phyloP scores from a whole-genome alignment of 2,797 vertebrate genomes.

The Percopsis omiscomaycus region DNA sequence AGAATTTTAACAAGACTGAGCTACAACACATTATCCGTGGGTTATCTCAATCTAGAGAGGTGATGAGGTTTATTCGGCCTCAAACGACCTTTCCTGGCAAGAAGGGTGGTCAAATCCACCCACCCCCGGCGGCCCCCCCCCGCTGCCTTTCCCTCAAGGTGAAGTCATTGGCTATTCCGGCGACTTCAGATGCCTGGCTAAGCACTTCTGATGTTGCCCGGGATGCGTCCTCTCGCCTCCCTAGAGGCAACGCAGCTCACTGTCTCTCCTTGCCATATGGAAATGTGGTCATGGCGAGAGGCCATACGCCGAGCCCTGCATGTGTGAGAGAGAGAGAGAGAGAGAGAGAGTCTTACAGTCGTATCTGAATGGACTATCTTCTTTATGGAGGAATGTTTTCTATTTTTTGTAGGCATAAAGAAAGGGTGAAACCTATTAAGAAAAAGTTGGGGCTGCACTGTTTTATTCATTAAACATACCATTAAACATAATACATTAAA shows the following conservation, averaged over 20 bases:
- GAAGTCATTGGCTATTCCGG: conserved; percentile 69
- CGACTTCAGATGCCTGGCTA: conserved; percentile 60
- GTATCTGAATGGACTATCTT: not conserved
- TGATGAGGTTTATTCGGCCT: conserved; percentile 24
- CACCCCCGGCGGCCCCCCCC: conserved; percentile 28
- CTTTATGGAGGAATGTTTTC: no score
- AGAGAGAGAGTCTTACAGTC: not conserved
- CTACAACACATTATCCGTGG: no score
- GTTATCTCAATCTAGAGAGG: no score
- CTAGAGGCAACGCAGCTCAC: conserved; percentile 30
- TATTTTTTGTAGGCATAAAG: no score
- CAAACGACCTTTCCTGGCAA: conserved; percentile 58
- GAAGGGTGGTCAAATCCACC: conserved; percentile 44
- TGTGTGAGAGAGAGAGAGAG: not conserved
- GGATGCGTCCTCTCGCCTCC: conserved; percentile 44
- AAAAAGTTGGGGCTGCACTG: no score
- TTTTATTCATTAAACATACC: no score
- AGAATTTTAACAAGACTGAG: no score
- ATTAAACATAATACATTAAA: no score
- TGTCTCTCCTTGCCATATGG: conserved; percentile 37
- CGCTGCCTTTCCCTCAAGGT: conserved; percentile 44
- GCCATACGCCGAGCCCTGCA: conserved; percentile 23
- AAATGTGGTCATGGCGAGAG: conserved; percentile 45
- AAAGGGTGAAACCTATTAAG: no score
- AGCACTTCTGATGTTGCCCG: conserved; percentile 65